Evolutionary conservation across 35 echinoderm and acorn worm genomes (phyloP).

Genomic region (Anneissia japonica): DNA sequence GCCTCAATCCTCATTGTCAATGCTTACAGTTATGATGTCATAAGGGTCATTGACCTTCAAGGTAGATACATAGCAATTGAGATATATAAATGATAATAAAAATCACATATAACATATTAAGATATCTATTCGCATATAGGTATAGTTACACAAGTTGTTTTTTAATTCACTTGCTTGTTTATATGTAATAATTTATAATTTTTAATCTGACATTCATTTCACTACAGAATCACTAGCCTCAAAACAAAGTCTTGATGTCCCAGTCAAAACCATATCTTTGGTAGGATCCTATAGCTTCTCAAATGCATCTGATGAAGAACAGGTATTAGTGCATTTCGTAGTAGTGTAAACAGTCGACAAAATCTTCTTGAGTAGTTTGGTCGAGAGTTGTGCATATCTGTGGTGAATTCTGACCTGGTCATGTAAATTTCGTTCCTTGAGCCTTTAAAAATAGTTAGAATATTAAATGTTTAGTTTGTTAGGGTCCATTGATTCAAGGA

Average conservation of each 20-base stretch:
- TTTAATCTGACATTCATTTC: neutral
- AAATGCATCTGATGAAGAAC: neutral
- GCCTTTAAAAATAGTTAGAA: no score
- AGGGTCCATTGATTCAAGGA: no score
- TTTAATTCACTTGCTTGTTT: no score
- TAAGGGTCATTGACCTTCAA: slow-evolving; percentile 46
- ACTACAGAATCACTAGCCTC: slow-evolving; percentile 19
- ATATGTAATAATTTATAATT: neutral
- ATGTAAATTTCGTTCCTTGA: no score
- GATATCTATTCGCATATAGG: neutral
- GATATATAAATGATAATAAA: neutral
- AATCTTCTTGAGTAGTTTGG: no score
- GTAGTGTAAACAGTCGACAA: no score
- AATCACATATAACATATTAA: neutral
- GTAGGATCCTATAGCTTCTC: neutral
- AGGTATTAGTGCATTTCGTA: no score
- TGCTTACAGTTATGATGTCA: slow-evolving; percentile 63
- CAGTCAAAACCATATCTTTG: neutral
- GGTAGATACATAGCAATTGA: slow-evolving; percentile 22
- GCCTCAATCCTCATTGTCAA: slow-evolving; percentile 55
- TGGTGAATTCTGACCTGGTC: no score
- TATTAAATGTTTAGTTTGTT: no score
- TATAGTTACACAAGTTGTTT: no score
- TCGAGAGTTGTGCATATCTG: no score
- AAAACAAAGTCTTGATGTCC: slow-evolving; percentile 3